Conservation (phyloP, 2,888 invertebrate species). For the Cryptocephalus moraei region DNA sequence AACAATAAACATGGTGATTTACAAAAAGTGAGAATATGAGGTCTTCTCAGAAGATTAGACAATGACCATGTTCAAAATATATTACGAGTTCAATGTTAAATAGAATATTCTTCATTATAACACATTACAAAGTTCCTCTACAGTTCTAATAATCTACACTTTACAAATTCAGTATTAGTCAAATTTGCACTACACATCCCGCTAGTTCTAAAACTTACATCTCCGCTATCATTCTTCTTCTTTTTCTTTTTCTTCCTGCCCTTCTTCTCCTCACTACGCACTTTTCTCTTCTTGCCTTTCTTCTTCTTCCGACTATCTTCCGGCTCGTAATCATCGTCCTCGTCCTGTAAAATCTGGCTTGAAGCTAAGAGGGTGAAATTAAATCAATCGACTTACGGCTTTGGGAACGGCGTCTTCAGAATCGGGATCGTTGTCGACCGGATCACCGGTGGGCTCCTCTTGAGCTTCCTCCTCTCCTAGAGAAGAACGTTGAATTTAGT, state of each 20-base stretch:
- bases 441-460: conserved; percentile 54
- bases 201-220: conserved; percentile 39
- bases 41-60: no score
- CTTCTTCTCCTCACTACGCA: conserved; percentile 80
- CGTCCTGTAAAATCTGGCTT: conserved; percentile 43
- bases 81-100: no score
- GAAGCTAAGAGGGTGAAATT: background rate
- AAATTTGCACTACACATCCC: background rate
- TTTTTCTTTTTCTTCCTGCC: conserved; percentile 92
- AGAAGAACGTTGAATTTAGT: conserved; percentile 14
- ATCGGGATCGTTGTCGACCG: conserved; percentile 61
- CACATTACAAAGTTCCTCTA: no score
- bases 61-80: no score
- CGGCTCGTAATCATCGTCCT: conserved; percentile 80
- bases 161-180: no score
- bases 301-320: conserved; percentile 81
- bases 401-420: conserved; percentile 60
- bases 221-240: conserved; percentile 85
- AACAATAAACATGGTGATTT: no score
- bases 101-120: no score
- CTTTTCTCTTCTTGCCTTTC: conserved; percentile 90
- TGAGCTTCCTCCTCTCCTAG: conserved; percentile 58
- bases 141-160: no score
- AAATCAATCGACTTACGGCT: conserved; percentile 35
- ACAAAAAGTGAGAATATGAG: no score